Evolutionary conservation across 2,797 vertebrate genomes (phyloP).

Genomic region (Manis pentadactyla): DNA sequence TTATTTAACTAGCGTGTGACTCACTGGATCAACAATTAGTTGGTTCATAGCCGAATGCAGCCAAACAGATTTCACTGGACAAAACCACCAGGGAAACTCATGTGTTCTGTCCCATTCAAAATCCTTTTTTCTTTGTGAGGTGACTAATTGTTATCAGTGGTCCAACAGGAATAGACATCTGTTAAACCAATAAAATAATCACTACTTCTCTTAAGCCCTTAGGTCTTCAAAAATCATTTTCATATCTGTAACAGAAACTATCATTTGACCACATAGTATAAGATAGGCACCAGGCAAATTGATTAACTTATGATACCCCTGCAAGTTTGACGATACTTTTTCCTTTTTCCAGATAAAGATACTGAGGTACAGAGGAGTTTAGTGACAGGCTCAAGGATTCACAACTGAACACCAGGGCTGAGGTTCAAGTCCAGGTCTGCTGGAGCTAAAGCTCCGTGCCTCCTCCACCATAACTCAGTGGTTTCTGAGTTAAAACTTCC

Average conservation of each 20-base stretch:
- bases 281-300: neutral
- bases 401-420: neutral
- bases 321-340: neutral
- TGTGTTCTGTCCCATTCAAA: neutral
- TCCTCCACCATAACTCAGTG: neutral
- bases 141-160: neutral
- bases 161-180: neutral
- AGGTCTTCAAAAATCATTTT: neutral
- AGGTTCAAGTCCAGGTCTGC: neutral
- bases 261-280: neutral
- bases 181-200: slow-evolving; percentile 9
- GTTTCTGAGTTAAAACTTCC: neutral
- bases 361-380: neutral
- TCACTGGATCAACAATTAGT: neutral
- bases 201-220: neutral
- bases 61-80: neutral
- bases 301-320: neutral
- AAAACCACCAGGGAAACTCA: neutral
- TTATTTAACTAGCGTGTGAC: neutral
- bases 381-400: neutral
- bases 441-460: neutral
- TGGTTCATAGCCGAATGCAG: neutral
- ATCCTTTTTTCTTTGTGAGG: neutral
- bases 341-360: slow-evolving; percentile 1
- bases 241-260: neutral